Base-by-base conservation (phyloP, 2,797 vertebrate species). In the Xenopus petersii region DNA sequence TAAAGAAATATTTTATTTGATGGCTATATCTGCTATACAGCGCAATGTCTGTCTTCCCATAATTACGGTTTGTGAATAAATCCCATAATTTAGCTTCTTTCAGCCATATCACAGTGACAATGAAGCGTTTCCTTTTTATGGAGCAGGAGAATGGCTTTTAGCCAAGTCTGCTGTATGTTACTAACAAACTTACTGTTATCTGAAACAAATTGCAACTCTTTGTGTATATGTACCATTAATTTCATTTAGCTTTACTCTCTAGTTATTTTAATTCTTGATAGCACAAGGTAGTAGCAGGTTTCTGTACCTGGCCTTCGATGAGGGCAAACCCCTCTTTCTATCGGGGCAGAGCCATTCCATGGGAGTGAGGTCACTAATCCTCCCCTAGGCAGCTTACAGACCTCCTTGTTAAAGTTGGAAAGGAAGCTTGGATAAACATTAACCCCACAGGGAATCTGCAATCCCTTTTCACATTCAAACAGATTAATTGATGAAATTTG, bases 331-430 rank as follows among this genome's bases (percentile, higher is more conserved):
- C 66, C 65, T 54, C 54, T 65, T 42, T 78, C 71, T 69, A 64
- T 49, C 64, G 36, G 60, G 75, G 71, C 21, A 21, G 66, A 58
- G 58, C 62, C 76, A 79, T 79, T 79, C 76, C 67, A 51, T 16
- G 54, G 60, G 54, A 65, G 71, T 79, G 71, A 79, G 70, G 76
- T 79, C 71, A 79, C 71, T 79, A 64, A 62, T 73, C 84, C 68
- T 71, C 71, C 69, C 78, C 74, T 72, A 64, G 30, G 67, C 78
- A 80, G 74, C 79, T 85, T 80, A 83, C 73, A 80, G 82, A 83
- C 78, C 71, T 49, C 60, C 80, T 59, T 24, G 75, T 82, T 72
- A 74, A 68, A 80, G 65, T 48, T 47, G 5, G 68, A 30, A 69
- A 69, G 5, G 11, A 75, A 73, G 75, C 73, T 66, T 77, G 73